A percentile compares a stretch with the other conserved stretches of the same genome.
phyloP scores from a whole-genome alignment of 1,140 invertebrate genomes.

The Diorhabda carinulata region DNA sequence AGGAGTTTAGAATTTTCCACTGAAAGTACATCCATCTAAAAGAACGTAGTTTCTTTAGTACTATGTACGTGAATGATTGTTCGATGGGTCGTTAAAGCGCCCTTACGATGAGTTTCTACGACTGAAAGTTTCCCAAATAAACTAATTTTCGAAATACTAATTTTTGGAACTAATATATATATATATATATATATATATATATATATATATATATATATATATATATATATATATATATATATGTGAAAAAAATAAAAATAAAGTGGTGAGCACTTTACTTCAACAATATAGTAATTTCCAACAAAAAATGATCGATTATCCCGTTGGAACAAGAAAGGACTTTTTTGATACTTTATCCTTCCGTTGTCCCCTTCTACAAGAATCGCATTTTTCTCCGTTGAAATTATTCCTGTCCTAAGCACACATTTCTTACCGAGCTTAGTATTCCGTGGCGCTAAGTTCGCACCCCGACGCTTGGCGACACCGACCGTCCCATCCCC shows the following conservation, averaged over 20 bases:
- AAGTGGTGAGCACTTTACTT: too few relatives aligned
- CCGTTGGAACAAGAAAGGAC: constrained; percentile 38
- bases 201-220: too few relatives aligned
- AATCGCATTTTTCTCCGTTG: constrained; percentile 38
- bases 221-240: background rate
- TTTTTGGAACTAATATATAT: background rate
- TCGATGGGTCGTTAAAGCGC: too few relatives aligned
- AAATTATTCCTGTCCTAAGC: constrained; percentile 45
- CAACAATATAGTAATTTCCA: constrained; percentile 25
- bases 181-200: too few relatives aligned
- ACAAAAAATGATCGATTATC: constrained; percentile 43
- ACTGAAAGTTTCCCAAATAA: too few relatives aligned
- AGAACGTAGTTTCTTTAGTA: too few relatives aligned
- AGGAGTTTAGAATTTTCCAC: too few relatives aligned
- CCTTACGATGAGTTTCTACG: too few relatives aligned
- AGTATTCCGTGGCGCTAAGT: constrained; percentile 40
- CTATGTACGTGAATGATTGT: too few relatives aligned
- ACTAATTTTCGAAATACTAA: too few relatives aligned
- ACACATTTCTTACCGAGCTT: constrained; percentile 44
- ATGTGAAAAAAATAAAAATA: background rate
- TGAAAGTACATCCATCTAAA: too few relatives aligned
- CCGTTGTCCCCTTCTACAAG: constrained; percentile 31
- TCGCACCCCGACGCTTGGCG: constrained; percentile 32
- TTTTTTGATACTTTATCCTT: constrained; percentile 25
- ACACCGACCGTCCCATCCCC: background rate